Evolutionary conservation across 2,113 vertebrate genomes (phyloP).

Genomic region (Cyrtonyx montezumae): DNA sequence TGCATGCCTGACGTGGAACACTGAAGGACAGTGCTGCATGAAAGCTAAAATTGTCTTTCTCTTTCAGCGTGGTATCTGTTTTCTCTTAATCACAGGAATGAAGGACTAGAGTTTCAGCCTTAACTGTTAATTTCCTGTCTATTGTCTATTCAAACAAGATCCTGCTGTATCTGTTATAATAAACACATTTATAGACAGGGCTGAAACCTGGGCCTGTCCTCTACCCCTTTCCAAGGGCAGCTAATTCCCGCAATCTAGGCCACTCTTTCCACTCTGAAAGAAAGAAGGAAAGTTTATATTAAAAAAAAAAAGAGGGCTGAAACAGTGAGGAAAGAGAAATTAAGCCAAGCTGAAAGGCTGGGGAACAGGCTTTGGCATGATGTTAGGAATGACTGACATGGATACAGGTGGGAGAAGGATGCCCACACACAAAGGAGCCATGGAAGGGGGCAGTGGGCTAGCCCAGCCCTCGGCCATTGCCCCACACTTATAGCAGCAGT

Average conservation of each 20-base stretch:
- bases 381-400: accelerated
- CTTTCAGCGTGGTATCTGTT: constrained; percentile 62
- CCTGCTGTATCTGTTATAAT: constrained; percentile 26
- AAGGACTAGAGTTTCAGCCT: constrained; percentile 47
- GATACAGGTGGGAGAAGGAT: not conserved
- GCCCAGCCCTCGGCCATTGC: not conserved
- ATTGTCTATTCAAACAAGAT: constrained; percentile 52
- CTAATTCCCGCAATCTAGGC: not conserved
- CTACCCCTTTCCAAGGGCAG: not conserved
- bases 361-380: not conserved
- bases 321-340: accelerated
- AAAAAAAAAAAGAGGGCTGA: not conserved
- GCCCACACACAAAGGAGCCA: not conserved
- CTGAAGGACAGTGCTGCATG: constrained; percentile 25
- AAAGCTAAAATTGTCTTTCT: constrained; percentile 42
- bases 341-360: not conserved
- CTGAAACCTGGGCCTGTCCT: not conserved
- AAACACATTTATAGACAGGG: not conserved
- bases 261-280: not conserved
- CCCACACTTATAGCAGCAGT: not conserved
- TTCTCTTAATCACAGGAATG: constrained; percentile 66
- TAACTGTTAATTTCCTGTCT: constrained; percentile 68
- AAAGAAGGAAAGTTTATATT: not conserved
- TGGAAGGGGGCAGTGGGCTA: not conserved
- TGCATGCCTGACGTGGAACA: not conserved